Base-by-base conservation (phyloP, 2,797 vertebrate genomes). In the Rhodeus uyekii region DNA sequence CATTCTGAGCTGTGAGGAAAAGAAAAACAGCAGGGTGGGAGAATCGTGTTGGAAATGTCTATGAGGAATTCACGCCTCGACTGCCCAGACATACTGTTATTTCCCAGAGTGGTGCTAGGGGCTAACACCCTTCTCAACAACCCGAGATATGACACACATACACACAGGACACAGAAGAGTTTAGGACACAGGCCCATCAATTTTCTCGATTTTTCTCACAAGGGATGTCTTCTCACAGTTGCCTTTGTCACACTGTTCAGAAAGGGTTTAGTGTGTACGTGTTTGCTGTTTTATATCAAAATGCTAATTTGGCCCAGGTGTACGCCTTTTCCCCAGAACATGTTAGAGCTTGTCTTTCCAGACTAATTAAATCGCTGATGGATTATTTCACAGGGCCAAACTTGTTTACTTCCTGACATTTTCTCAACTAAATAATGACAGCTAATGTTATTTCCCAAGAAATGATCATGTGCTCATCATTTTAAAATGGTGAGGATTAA, bases 321-420 rank as follows among this genome's bases (percentile, higher is more conserved):
- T 80, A 53, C 72, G 58, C 72, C 42, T 78, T 86, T 80, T 75
- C 82, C 53, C 76, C 48, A 81, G 84, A 80, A 78, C 83, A 86
- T 80, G 83, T 65, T 60, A 63, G 58, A 65, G 19, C 84, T 60
- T 77, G 84, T 87, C 82, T 73, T 74, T 5, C 24, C 65, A 76
- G 81, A 74, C 63, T 86, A 84, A 84, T 84, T 48, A 46, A 80
- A 76, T 72, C 9, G 3, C 46, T 60, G 24, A 80, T 80, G 6
- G 78, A 61, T 29, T 72, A 29, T 48, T 46, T 60, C 7, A 44
- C 24, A 55, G 16, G 29, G 32, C 14, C 13, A 36, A 38, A 38
- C 63, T 78, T 67, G 44, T 38, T 29, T 22, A 8, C 22, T 38
- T 55, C 34, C 29, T 5, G 10, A 61, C 42, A 64, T 34, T 16